Evolutionary conservation across 1,140 invertebrate genomes (phyloP).

Genomic region (Araneus ventricosus): DNA sequence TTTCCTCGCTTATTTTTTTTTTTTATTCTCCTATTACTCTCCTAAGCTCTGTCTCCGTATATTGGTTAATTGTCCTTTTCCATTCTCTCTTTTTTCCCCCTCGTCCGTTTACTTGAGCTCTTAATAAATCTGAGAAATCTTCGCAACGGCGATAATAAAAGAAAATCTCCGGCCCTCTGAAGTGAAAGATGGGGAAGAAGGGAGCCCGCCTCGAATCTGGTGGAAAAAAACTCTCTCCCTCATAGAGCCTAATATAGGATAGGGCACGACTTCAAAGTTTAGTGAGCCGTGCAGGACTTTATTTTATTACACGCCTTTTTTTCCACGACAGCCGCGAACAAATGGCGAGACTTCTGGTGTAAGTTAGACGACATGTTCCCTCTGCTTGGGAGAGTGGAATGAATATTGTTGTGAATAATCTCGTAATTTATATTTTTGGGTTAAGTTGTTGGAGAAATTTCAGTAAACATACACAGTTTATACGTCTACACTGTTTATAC

Average conservation of each 20-base stretch:
- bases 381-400: neutral
- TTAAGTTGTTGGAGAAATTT: neutral
- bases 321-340: neutral
- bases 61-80: constrained; percentile 56
- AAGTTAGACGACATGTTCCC: neutral
- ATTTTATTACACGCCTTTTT: constrained; percentile 43
- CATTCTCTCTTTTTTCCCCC: neutral
- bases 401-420: neutral
- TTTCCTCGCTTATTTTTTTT: neutral
- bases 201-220: neutral
- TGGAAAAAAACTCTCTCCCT: neutral
- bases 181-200: constrained; percentile 8
- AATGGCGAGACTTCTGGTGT: neutral
- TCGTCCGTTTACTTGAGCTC: neutral
- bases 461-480: too few relatives aligned
- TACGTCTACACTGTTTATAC: too few relatives aligned
- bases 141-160: constrained; percentile 30
- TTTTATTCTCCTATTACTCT: neutral
- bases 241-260: constrained; percentile 39
- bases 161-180: neutral
- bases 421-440: neutral
- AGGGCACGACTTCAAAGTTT: constrained; percentile 41
- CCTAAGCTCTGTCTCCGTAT: neutral
- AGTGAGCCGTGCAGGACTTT: constrained; percentile 33
- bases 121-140: constrained; percentile 48